Evolutionary conservation across 2,888 invertebrate genomes (phyloP).

Genomic region (Catotricha subobsoleta): DNA sequence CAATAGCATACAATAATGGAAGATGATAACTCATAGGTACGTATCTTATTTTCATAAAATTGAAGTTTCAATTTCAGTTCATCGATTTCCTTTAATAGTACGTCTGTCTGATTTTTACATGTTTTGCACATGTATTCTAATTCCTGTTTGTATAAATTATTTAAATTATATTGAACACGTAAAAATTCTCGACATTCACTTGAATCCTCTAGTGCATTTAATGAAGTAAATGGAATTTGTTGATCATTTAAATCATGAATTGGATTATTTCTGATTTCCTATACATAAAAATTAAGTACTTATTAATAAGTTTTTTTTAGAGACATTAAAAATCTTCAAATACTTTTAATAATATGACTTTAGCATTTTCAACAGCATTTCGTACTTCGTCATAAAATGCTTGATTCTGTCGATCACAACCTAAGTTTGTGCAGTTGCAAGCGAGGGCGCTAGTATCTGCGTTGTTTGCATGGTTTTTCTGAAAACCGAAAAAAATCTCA

Average conservation of each 20-base stretch:
- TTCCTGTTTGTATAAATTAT: conserved; percentile 2
- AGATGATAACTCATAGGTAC: neutral
- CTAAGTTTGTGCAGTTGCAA: neutral
- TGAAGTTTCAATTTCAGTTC: neutral
- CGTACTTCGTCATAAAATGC: conserved; percentile 1
- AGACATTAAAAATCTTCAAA: no score
- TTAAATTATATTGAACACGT: conserved; percentile 1
- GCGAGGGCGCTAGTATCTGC: no score
- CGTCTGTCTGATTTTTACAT: neutral
- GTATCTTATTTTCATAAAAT: neutral
- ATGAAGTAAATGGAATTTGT: neutral
- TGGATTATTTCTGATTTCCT: neutral
- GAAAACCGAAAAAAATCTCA: no score
- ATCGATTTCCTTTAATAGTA: neutral
- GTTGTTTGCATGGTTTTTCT: no score
- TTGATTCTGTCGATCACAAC: neutral
- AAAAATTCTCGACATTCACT: conserved; percentile 2
- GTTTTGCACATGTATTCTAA: neutral
- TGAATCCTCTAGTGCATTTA: neutral
- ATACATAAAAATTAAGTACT: no score
- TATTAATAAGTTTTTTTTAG: no score
- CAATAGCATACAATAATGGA: no score
- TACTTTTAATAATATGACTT: neutral
- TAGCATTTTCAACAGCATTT: neutral
- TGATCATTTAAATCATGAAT: neutral